These are phyloP conservation scores for Cheilinus undulatus DNA, from an alignment of 2,113 vertebrate genomes.

Conservation along the genomic window DNA sequence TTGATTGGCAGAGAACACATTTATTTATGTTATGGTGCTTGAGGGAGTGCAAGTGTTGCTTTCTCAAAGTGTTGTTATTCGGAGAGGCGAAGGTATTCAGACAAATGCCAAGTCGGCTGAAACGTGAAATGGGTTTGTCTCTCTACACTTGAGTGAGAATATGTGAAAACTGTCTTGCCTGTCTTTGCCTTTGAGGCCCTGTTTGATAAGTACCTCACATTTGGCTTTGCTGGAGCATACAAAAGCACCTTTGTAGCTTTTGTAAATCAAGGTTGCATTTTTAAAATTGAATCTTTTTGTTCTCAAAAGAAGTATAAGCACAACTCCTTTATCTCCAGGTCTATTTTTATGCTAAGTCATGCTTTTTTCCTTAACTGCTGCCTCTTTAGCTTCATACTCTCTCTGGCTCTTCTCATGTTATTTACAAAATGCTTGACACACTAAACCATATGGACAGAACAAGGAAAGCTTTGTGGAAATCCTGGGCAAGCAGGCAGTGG, in stretches of 20 bases:
- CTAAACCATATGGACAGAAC: constrained; percentile 54
- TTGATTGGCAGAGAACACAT: not conserved
- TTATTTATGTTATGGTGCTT: not conserved
- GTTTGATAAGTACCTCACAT: not conserved
- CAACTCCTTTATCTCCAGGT: not conserved
- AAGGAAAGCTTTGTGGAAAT: constrained; percentile 66
- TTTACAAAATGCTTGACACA: constrained; percentile 34
- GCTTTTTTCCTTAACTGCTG: not conserved
- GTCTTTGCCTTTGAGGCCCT: not conserved
- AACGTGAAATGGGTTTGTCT: not conserved
- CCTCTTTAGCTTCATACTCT: not conserved
- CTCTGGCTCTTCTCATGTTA: constrained; percentile 25
- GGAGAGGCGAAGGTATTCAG: not conserved
- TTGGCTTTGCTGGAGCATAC: not conserved
- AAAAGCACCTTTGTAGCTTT: not conserved
- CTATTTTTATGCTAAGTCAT: constrained; percentile 3
- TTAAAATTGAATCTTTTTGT: not conserved
- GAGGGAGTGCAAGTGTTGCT: no score
- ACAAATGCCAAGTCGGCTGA: not conserved
- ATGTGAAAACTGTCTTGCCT: constrained; percentile 26
- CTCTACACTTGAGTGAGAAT: constrained; percentile 27
- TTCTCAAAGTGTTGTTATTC: not conserved
- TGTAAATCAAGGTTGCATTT: not conserved
- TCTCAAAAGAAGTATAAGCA: not conserved
- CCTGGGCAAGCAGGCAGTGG: constrained; percentile 13